Evolutionary conservation across 2,113 vertebrate genomes (phyloP).

Genomic region (Malaclemys terrapin): DNA sequence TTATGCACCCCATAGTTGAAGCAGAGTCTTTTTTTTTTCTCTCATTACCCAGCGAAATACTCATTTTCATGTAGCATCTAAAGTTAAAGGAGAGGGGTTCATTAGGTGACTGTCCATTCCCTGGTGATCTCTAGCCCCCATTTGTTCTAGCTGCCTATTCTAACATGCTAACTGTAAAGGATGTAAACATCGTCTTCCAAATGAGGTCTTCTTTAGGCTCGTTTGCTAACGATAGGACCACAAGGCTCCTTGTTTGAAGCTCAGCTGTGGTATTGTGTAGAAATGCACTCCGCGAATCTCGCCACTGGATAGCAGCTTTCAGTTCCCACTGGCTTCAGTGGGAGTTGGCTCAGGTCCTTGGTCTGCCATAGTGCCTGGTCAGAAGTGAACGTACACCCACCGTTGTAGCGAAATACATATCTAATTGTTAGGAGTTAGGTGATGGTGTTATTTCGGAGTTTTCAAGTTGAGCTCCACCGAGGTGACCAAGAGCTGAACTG

Average conservation of each 20-base stretch:
- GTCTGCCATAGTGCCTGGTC: neutral
- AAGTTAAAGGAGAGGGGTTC: neutral
- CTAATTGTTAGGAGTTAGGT: neutral
- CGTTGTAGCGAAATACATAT: neutral
- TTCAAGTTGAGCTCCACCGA: neutral
- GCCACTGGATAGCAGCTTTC: neutral
- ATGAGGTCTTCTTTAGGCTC: neutral
- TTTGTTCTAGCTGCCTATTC: neutral
- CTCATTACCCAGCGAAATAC: neutral
- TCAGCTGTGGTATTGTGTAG: neutral
- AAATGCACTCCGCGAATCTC: neutral
- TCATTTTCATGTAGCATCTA: neutral
- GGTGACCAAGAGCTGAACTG: neutral
- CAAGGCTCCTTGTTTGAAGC: neutral
- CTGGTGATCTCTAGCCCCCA: neutral
- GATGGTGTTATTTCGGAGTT: neutral
- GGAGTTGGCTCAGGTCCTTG: neutral
- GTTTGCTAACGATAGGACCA: neutral
- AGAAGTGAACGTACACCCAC: neutral
- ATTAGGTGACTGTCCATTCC: neutral
- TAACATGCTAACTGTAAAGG: neutral
- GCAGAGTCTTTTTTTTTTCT: neutral
- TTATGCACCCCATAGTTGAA: neutral
- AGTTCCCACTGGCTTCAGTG: neutral
- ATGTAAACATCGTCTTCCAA: neutral